Evolutionary conservation across 37 sponge, comb jelly and placozoan species (phyloP).

Genomic region (Geodia barretti): DNA sequence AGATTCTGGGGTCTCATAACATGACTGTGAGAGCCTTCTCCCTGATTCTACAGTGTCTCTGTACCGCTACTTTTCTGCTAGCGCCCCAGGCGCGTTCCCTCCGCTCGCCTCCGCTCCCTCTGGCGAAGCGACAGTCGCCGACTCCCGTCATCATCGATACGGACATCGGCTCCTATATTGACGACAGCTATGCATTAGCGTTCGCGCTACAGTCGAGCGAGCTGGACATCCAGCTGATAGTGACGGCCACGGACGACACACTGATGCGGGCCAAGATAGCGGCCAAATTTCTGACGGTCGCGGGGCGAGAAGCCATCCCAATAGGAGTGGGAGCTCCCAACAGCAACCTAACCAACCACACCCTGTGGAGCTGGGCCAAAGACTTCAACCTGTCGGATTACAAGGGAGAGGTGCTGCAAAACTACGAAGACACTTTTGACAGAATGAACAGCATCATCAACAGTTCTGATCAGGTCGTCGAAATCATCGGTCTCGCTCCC

Average conservation of each 20-base stretch:
- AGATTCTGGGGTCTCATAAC: no score
- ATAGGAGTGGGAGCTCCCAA: constrained; percentile 51
- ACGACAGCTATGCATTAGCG: constrained; percentile 56
- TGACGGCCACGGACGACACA: constrained; percentile 58
- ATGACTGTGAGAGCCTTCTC: no score
- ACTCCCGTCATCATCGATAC: constrained; percentile 75
- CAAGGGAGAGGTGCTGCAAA: constrained; percentile 69
- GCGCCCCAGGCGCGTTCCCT: no score
- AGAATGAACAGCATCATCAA: constrained; percentile 41
- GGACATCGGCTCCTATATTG: constrained; percentile 58
- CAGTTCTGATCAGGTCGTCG: background rate
- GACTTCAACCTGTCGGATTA: constrained; percentile 45
- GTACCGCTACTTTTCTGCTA: no score
- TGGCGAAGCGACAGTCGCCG: no score
- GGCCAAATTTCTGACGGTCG: constrained; percentile 45
- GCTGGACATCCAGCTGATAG: constrained; percentile 47
- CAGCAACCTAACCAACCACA: background rate
- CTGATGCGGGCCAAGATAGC: constrained; percentile 50
- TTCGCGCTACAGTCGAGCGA: constrained; percentile 33
- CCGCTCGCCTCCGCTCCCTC: no score
- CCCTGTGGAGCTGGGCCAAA: constrained; percentile 41
- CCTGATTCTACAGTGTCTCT: no score
- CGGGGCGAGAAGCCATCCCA: constrained; percentile 45
- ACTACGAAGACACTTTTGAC: constrained; percentile 33
- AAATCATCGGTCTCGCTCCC: constrained; percentile 54